phyloP scores from a whole-genome alignment of 2,113 vertebrate species.

The Lagopus muta region DNA sequence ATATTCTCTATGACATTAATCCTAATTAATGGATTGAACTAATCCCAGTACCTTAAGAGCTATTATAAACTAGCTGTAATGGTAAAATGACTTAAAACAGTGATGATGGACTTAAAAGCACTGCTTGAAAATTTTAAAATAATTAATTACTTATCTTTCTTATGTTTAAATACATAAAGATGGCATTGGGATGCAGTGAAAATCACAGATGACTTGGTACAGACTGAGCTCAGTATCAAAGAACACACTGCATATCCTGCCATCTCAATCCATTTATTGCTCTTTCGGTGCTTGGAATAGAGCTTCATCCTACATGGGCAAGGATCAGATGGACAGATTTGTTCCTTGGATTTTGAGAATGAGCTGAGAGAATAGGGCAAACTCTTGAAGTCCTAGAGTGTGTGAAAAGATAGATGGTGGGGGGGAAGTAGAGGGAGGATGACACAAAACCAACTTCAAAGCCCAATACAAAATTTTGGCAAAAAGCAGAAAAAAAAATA shows the following conservation, averaged over 20 bases:
- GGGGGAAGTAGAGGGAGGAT: background rate
- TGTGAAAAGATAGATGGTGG: background rate
- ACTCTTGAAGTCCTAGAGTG: background rate
- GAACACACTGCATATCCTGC: background rate
- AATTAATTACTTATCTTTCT: background rate
- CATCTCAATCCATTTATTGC: background rate
- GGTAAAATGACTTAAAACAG: background rate
- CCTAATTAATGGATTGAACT: rapidly evolving
- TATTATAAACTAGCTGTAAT: background rate
- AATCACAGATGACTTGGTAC: background rate
- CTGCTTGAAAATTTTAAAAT: background rate
- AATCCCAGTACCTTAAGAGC: background rate
- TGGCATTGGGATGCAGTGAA: background rate
- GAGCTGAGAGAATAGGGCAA: background rate
- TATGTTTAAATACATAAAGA: background rate
- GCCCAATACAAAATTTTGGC: background rate
- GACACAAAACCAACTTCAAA: background rate
- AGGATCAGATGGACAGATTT: background rate
- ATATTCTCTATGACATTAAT: background rate
- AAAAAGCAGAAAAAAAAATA: background rate
- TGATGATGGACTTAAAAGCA: background rate
- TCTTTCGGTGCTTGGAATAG: background rate
- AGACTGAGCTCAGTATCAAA: background rate
- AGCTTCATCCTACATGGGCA: background rate
- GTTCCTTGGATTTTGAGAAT: background rate